These are phyloP conservation scores for Leptopterna dolabrata DNA, from an alignment of 2,888 invertebrate genomes.

Conservation along the genomic window DNA sequence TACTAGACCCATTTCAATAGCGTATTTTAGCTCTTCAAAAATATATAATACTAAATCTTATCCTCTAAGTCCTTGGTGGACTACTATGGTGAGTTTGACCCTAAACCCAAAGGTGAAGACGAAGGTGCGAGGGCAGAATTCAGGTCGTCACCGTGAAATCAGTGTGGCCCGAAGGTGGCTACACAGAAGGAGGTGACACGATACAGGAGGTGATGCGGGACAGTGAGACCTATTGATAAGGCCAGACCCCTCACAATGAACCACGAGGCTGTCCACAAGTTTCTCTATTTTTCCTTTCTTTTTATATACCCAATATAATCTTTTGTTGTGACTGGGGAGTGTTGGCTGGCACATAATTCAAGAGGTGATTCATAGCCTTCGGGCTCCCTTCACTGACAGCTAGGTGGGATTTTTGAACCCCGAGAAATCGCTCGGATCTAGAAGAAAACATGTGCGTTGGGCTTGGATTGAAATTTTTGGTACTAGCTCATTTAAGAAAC, in stretches of 20 bases:
- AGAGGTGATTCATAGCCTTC: background rate
- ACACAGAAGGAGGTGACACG: too few relatives aligned
- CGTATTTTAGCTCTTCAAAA: too few relatives aligned
- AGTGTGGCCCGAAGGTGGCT: background rate
- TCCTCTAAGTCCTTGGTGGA: too few relatives aligned
- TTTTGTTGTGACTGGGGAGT: background rate
- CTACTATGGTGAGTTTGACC: too few relatives aligned
- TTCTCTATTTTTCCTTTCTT: conserved; percentile 3
- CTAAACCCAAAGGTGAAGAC: background rate
- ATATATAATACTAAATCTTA: too few relatives aligned
- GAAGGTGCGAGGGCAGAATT: background rate
- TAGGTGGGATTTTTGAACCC: background rate
- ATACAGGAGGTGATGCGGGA: background rate
- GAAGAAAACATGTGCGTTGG: too few relatives aligned
- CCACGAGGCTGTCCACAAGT: background rate
- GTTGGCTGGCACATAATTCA: background rate
- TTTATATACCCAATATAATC: conserved; percentile 5
- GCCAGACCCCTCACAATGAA: background rate
- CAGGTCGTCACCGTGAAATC: background rate
- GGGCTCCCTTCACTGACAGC: background rate
- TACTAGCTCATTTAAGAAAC: too few relatives aligned
- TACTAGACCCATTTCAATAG: too few relatives aligned
- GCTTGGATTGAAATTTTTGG: too few relatives aligned
- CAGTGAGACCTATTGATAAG: background rate
- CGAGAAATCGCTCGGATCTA: too few relatives aligned